These are phyloP conservation scores for Prenolepis imparis DNA, from an alignment of 2,888 invertebrate genomes.

Conservation along the genomic window DNA sequence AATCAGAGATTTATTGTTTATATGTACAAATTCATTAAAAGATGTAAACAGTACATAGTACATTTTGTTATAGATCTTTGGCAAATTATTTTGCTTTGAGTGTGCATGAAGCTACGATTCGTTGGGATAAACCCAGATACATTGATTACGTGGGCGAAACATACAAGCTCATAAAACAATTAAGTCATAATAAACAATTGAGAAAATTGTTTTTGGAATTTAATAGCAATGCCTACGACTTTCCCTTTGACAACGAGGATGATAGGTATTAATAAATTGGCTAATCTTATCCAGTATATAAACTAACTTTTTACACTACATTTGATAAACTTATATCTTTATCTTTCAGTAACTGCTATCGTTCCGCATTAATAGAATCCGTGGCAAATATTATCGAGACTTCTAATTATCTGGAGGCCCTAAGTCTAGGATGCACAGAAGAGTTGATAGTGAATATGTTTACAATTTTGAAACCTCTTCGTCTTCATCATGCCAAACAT, in stretches of 20 bases:
- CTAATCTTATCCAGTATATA: not conserved
- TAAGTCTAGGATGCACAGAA: slow-evolving; percentile 88
- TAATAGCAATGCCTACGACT: slow-evolving; percentile 81
- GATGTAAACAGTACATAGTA: not conserved
- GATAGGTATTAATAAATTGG: slow-evolving; percentile 61
- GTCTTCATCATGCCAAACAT: slow-evolving; percentile 87
- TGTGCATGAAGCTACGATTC: slow-evolving; percentile 85
- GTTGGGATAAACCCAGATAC: slow-evolving; percentile 83
- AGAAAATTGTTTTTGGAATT: slow-evolving; percentile 84
- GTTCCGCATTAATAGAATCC: slow-evolving; percentile 78
- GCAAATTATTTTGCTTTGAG: slow-evolving; percentile 85
- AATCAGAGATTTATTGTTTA: not conserved
- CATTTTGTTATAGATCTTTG: slow-evolving; percentile 77
- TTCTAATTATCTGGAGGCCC: slow-evolving; percentile 86
- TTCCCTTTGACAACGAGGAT: slow-evolving; percentile 67
- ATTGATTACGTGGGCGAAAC: slow-evolving; percentile 79
- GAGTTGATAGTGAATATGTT: slow-evolving; percentile 86
- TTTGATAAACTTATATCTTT: slow-evolving; percentile 7
- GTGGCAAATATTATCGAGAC: slow-evolving; percentile 86
- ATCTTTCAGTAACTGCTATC: slow-evolving; percentile 29
- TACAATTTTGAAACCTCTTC: slow-evolving; percentile 85
- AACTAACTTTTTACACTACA: slow-evolving; percentile 31
- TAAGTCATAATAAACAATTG: slow-evolving; percentile 83
- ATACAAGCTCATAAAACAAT: slow-evolving; percentile 81
- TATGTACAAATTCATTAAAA: not conserved